These are phyloP conservation scores for Tadarida brasiliensis DNA, from an alignment of 2,797 vertebrate species.

Conservation along the genomic window DNA sequence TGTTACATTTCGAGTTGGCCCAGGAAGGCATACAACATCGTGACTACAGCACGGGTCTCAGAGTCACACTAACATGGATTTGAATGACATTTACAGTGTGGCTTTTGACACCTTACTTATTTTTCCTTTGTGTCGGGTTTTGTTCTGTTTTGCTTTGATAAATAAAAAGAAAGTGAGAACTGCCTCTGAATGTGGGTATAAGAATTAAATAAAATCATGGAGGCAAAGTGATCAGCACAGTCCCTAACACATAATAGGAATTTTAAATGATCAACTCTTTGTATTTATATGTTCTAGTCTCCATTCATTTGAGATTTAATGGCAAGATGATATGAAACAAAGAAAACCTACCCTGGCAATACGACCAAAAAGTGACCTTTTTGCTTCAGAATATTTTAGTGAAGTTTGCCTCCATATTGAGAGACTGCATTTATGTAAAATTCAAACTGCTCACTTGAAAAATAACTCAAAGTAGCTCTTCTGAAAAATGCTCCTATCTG, in stretches of 20 bases:
- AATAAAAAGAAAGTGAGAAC: neutral
- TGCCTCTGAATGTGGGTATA: neutral
- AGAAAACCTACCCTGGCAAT: neutral
- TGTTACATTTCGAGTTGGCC: neutral
- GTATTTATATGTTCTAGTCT: neutral
- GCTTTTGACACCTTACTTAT: neutral
- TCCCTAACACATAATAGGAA: neutral
- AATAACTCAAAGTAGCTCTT: conserved; percentile 37
- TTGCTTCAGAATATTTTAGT: conserved; percentile 50
- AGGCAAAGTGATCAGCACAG: neutral
- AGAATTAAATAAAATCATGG: conserved; percentile 36
- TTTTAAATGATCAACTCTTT: conserved; percentile 19
- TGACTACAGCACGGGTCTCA: neutral
- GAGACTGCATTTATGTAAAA: conserved; percentile 23
- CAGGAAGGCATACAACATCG: neutral
- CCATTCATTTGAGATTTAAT: neutral
- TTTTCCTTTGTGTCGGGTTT: neutral
- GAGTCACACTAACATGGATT: neutral
- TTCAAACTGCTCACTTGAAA: conserved; percentile 40
- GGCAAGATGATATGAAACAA: conserved; percentile 4
- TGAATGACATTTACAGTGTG: neutral
- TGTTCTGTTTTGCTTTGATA: neutral
- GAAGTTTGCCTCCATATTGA: neutral
- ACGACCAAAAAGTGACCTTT: neutral
- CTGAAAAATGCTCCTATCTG: conserved; percentile 31